Percentiles rank a stretch among this genome's conserved stretches.
These are phyloP conservation scores for Chloroceryle inda DNA, from an alignment of 2,797 vertebrate species.

Conservation along the genomic window DNA sequence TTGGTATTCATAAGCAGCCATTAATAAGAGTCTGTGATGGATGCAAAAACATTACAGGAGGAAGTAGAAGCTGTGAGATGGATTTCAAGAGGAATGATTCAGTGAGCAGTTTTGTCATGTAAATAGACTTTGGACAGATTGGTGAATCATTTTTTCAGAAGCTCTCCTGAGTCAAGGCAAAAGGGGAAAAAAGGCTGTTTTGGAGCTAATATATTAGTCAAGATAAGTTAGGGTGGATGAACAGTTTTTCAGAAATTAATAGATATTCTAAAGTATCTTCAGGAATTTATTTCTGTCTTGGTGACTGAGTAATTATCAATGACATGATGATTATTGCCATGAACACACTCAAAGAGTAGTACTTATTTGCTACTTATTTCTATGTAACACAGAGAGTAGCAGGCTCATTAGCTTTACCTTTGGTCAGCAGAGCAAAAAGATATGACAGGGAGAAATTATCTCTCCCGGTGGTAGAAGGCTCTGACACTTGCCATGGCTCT, in stretches of 20 bases:
- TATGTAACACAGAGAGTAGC: neutral
- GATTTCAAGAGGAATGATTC: neutral
- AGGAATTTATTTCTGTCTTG: neutral
- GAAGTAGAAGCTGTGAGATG: neutral
- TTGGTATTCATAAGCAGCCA: neutral
- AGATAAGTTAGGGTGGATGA: neutral
- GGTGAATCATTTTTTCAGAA: neutral
- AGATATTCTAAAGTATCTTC: neutral
- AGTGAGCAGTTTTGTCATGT: neutral
- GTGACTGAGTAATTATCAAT: constrained; percentile 1
- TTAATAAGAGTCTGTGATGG: neutral
- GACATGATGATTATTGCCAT: neutral
- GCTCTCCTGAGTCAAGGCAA: neutral
- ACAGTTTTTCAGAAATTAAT: neutral
- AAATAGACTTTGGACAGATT: neutral
- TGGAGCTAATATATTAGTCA: neutral
- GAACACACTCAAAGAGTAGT: neutral
- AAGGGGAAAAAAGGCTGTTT: neutral
- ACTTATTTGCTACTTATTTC: constrained; percentile 34
- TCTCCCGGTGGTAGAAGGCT: neutral
- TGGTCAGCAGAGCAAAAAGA: constrained; percentile 30
- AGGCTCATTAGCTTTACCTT: constrained; percentile 36
- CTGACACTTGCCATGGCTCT: constrained; percentile 32
- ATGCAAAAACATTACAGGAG: neutral
- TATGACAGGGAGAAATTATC: constrained; percentile 22